Conservation (phyloP, 2,888 invertebrate species). For the Morinoia aosen region DNA sequence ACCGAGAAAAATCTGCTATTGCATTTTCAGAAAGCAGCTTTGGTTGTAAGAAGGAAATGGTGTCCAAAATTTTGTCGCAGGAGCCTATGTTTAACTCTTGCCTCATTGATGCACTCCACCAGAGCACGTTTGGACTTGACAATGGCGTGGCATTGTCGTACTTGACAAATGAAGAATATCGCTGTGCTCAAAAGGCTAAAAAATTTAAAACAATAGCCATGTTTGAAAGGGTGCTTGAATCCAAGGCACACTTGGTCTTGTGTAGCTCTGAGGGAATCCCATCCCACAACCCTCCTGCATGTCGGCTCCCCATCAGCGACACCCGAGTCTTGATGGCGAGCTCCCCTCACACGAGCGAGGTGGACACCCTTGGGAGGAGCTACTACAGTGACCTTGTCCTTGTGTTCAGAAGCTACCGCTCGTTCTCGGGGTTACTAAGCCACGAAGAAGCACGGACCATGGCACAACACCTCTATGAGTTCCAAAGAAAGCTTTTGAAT, state of each 20-base stretch:
- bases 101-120: not conserved
- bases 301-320: not conserved
- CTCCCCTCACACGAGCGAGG: not conserved
- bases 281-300: not conserved
- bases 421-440: not conserved
- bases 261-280: not conserved
- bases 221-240: not conserved
- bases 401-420: not conserved
- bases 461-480: not conserved
- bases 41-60: not conserved
- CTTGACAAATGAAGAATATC: not conserved
- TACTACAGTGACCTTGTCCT: conserved; percentile 17
- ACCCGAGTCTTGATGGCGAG: not conserved
- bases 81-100: not conserved
- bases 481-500: not conserved
- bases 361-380: not conserved
- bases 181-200: not conserved
- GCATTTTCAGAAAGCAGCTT: not conserved
- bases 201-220: not conserved
- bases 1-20: not conserved
- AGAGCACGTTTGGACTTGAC: not conserved
- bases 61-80: not conserved
- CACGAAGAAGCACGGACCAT: not conserved
- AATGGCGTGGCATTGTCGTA: not conserved
- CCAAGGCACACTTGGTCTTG: not conserved